A percentile compares a stretch with the other conserved stretches of the same genome.
Evolutionary conservation across 2,797 vertebrate species (phyloP).

Genomic region (Tokudaia tokunoshimensis): DNA sequence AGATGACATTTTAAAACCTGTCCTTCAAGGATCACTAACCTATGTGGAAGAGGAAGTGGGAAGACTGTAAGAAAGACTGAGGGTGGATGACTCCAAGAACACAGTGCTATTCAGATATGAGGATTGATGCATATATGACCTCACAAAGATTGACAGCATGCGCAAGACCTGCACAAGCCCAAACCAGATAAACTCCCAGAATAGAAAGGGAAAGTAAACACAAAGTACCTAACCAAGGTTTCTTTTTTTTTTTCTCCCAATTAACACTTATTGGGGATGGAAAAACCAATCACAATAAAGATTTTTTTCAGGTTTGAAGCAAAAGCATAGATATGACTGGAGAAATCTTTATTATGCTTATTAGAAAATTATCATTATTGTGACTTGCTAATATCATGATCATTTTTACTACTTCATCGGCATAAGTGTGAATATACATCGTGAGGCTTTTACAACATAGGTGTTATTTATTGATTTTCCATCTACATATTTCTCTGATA

Average conservation of each 20-base stretch:
- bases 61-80: not conserved
- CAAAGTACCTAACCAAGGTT: not conserved
- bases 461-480: not conserved
- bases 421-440: not conserved
- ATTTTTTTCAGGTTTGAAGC: not conserved
- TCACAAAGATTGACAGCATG: not conserved
- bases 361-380: not conserved
- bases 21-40: not conserved
- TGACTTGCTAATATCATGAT: not conserved
- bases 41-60: not conserved
- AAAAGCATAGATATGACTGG: not conserved
- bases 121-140: not conserved
- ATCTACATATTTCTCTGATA: not conserved
- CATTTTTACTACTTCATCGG: not conserved
- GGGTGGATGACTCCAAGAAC: not conserved
- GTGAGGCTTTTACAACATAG: not conserved
- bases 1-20: not conserved
- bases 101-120: not conserved
- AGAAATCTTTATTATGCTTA: not conserved
- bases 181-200: not conserved
- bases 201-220: not conserved
- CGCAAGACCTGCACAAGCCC: not conserved
- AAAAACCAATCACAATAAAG: not conserved
- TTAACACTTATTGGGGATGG: not conserved
- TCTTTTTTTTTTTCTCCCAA: not conserved